phyloP scores from a whole-genome alignment of 2,888 invertebrate genomes.

The Blastobasis lacticolella region DNA sequence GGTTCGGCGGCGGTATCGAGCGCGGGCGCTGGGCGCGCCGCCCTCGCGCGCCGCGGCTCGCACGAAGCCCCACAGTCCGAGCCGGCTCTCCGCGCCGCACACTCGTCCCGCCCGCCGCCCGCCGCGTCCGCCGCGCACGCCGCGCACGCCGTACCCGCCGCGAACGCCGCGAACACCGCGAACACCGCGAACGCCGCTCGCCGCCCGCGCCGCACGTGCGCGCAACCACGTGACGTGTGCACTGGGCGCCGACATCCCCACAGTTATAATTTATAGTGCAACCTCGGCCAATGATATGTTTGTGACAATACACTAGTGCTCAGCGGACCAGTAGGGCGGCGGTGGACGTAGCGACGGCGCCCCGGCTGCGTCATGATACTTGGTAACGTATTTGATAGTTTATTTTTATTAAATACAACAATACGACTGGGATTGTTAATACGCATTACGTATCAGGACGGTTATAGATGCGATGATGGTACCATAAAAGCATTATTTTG shows the following conservation, averaged over 20 bases:
- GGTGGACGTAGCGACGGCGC: slow-evolving; percentile 45
- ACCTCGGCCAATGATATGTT: slow-evolving; percentile 33
- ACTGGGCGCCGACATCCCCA: no score
- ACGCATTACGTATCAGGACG: no score
- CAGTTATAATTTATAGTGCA: slow-evolving; percentile 37
- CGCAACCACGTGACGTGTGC: not conserved
- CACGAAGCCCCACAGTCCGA: slow-evolving; percentile 61
- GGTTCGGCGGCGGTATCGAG: slow-evolving; percentile 68
- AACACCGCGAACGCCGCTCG: slow-evolving; percentile 20
- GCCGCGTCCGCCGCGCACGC: slow-evolving; percentile 2
- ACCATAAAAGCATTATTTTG: no score
- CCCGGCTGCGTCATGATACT: slow-evolving; percentile 57
- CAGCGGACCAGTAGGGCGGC: slow-evolving; percentile 51
- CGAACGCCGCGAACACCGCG: slow-evolving; percentile 16
- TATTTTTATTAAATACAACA: not conserved
- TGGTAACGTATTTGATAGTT: slow-evolving; percentile 44
- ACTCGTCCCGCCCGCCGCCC: slow-evolving; percentile 15
- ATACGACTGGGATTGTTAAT: no score
- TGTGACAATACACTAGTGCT: slow-evolving; percentile 56
- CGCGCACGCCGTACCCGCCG: no score
- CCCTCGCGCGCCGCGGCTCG: slow-evolving; percentile 41
- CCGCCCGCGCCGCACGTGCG: slow-evolving; percentile 5
- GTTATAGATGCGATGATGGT: no score
- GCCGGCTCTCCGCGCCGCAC: slow-evolving; percentile 44
- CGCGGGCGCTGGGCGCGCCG: slow-evolving; percentile 47